Base-by-base conservation (phyloP, 2,888 invertebrate species). In the Leucozona laternaria region DNA sequence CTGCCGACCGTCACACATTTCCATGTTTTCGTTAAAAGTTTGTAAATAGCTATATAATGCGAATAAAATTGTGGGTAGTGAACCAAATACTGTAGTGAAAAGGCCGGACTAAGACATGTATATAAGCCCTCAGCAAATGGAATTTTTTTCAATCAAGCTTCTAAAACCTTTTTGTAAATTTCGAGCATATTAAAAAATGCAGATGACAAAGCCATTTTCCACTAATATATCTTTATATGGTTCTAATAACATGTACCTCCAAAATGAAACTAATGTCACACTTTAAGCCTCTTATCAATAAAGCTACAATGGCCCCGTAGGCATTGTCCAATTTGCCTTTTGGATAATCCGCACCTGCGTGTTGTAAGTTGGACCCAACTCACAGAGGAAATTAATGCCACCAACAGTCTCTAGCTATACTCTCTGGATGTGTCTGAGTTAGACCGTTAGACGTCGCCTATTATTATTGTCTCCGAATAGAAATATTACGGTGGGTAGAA, bases 11-110 rank as follows among this genome's bases (percentile, higher is more conserved):
- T 45, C 37, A 31, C 37, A 73, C 58, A 73, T 75, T 60, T 78
- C 78, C 78, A 68, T 82, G 82, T 82, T 82, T 82, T 82, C 78
- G 68, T 82, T 82, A 68, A 78, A 78, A 78, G 34, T 82, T 78
- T 82, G 82, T 78, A 78, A 82, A 82, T 78, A 82, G 73, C 82
- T 53, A 13, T 82, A 62, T 77, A 82, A 82, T 82, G 60, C 43
- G 82, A 82, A 66, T 82, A 68, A 78, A 78, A 82, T 82, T 78
- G 78, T 68, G 78, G 60, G 66, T 68, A 72, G 58, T 58, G 60
- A 72, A 37, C 72, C 72, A 48, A 62, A 55, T 70, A 71, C 31
- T 55, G 71, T 71, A 17, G 8, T 15, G 4, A 22, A 22, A 40
- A 7, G 15, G 10, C 22, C 22, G 60, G 60, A 60, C 31, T 7